phyloP scores from a whole-genome alignment of 2,113 vertebrate species.

The Gobiocypris rarus region DNA sequence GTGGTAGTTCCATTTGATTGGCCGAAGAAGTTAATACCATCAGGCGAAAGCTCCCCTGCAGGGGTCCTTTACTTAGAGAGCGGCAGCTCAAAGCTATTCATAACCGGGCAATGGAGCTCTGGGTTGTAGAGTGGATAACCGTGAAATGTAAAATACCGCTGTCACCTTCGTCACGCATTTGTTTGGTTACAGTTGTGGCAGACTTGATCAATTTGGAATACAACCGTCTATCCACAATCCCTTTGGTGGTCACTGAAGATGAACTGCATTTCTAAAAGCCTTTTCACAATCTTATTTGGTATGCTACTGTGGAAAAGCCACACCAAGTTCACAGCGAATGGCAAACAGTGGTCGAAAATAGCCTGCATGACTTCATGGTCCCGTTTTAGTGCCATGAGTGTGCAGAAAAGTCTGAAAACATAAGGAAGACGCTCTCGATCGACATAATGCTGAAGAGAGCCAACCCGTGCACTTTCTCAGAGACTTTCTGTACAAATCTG shows the following conservation, averaged over 20 bases:
- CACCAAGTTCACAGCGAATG: constrained; percentile 23
- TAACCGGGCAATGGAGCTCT: constrained; percentile 57
- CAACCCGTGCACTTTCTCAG: background rate
- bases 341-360: constrained; percentile 24
- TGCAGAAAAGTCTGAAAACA: background rate
- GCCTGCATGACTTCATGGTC: background rate
- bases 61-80: constrained; percentile 66
- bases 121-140: background rate
- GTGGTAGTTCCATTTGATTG: constrained; percentile 77
- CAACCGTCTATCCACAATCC: constrained; percentile 65
- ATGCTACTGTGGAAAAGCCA: constrained; percentile 43
- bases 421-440: background rate
- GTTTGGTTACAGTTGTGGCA: constrained; percentile 72
- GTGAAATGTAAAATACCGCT: background rate
- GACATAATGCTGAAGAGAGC: background rate
- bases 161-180: constrained; percentile 49
- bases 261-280: constrained; percentile 71
- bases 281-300: constrained; percentile 57
- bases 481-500: background rate
- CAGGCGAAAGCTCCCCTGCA: constrained; percentile 68
- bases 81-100: constrained; percentile 74
- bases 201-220: constrained; percentile 66
- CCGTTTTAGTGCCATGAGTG: background rate
- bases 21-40: constrained; percentile 71
- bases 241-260: constrained; percentile 74